Percentiles rank a stretch among this genome's conserved stretches.
These are phyloP conservation scores for Tachysurus fulvidraco DNA, from an alignment of 2,113 vertebrate species.

Conservation along the genomic window DNA sequence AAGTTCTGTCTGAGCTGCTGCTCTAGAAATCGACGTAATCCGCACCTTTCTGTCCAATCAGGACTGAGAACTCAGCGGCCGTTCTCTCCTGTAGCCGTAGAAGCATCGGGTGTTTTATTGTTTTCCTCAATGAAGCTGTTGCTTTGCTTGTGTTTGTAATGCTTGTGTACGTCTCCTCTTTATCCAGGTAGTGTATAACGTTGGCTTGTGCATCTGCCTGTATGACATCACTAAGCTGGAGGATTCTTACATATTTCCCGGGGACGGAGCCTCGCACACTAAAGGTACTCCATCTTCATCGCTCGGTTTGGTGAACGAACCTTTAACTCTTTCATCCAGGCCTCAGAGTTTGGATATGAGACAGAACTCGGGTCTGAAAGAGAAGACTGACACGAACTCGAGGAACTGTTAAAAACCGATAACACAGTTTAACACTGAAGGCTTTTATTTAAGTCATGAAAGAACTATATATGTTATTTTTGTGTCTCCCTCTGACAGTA, in stretches of 20 bases:
- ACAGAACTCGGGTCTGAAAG: neutral
- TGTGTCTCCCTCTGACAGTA: constrained; percentile 68
- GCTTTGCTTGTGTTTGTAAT: neutral
- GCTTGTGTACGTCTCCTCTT: neutral
- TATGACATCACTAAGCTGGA: constrained; percentile 95
- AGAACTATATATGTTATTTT: neutral
- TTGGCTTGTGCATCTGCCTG: constrained; percentile 92
- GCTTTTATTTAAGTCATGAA: neutral
- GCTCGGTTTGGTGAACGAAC: neutral
- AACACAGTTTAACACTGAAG: neutral
- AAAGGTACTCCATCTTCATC: constrained; percentile 77
- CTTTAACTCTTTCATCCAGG: neutral
- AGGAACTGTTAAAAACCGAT: neutral
- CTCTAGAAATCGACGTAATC: neutral
- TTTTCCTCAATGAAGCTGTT: neutral
- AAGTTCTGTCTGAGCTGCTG: neutral
- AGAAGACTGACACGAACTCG: neutral
- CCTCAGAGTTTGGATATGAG: neutral
- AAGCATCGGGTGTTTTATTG: neutral
- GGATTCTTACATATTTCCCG: constrained; percentile 94
- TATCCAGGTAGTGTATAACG: constrained; percentile 87
- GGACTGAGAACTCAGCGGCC: neutral
- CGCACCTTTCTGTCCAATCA: neutral
- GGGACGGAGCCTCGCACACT: constrained; percentile 92
- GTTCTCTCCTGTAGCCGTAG: neutral